Percentiles rank a stretch among this genome's conserved stretches.
Evolutionary conservation across 2,113 vertebrate genomes (phyloP).

Genomic region (Acanthisitta chloris): DNA sequence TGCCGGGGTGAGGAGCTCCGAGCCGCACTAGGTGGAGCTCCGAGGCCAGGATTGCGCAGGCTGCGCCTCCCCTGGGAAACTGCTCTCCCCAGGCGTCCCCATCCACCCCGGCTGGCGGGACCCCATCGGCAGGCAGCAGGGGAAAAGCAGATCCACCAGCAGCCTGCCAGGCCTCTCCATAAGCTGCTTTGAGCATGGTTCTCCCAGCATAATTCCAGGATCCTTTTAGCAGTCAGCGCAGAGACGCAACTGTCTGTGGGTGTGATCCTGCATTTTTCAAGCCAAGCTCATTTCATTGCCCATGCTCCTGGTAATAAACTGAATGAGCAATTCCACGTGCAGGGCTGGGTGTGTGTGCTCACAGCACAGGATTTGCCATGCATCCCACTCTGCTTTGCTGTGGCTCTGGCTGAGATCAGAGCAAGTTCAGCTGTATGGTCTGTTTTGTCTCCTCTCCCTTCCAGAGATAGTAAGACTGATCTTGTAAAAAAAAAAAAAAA

Average conservation of each 20-base stretch:
- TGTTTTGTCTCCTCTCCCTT: background rate
- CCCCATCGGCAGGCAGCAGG: background rate
- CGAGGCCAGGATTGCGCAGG: constrained; percentile 61
- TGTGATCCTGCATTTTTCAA: background rate
- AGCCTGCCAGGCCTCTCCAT: background rate
- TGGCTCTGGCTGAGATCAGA: background rate
- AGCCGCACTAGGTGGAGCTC: constrained; percentile 66
- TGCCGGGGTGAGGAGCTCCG: background rate
- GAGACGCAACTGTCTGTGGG: background rate
- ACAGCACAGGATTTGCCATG: rapidly evolving
- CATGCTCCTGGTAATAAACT: background rate
- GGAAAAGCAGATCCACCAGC: background rate
- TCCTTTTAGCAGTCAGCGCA: background rate
- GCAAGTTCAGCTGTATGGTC: background rate
- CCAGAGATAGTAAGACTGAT: background rate
- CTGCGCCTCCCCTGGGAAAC: background rate
- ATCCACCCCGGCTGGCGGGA: background rate
- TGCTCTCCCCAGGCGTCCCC: background rate
- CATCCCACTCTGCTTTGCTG: rapidly evolving
- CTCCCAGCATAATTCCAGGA: background rate
- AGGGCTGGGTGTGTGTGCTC: background rate
- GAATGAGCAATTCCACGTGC: background rate
- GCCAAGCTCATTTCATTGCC: background rate
- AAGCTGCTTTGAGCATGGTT: background rate
- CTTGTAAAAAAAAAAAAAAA: background rate